phyloP scores from a whole-genome alignment of 2,113 vertebrate species.

The Paralichthys olivaceus region DNA sequence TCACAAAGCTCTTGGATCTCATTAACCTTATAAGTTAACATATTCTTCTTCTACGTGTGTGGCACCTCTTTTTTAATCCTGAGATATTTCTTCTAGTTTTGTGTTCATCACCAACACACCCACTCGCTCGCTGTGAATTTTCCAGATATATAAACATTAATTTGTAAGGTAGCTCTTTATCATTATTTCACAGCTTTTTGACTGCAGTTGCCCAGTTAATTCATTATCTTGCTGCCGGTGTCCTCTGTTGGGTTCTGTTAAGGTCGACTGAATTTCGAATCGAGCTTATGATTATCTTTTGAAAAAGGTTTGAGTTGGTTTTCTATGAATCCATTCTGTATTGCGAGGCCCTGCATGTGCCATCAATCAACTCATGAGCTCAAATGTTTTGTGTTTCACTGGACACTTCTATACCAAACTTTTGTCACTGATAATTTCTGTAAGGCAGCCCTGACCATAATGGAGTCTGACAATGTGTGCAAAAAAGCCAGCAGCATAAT shows the following conservation, averaged over 20 bases:
- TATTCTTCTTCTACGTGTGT: too few relatives aligned
- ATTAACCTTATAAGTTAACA: too few relatives aligned
- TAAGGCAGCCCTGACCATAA: conserved; percentile 36
- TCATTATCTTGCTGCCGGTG: not conserved
- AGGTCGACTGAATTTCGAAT: not conserved
- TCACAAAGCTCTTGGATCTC: not conserved
- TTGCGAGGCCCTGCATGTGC: not conserved
- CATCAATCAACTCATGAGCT: not conserved
- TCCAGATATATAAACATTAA: not conserved
- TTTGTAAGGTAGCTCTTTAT: not conserved
- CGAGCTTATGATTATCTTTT: not conserved
- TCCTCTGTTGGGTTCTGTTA: too few relatives aligned
- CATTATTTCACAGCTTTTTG: not conserved
- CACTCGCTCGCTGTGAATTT: too few relatives aligned
- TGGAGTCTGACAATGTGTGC: conserved; percentile 51
- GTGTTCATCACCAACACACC: too few relatives aligned
- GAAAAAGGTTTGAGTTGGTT: not conserved
- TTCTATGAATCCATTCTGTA: not conserved
- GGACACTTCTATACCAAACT: not conserved
- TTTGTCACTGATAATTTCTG: conserved; percentile 3
- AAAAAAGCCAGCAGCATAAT: conserved; percentile 64
- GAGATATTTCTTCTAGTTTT: too few relatives aligned
- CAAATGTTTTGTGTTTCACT: not conserved
- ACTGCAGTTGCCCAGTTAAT: not conserved
- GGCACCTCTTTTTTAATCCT: too few relatives aligned